These are phyloP conservation scores for Halichoeres trimaculatus DNA, from an alignment of 2,113 vertebrate genomes.

Conservation along the genomic window DNA sequence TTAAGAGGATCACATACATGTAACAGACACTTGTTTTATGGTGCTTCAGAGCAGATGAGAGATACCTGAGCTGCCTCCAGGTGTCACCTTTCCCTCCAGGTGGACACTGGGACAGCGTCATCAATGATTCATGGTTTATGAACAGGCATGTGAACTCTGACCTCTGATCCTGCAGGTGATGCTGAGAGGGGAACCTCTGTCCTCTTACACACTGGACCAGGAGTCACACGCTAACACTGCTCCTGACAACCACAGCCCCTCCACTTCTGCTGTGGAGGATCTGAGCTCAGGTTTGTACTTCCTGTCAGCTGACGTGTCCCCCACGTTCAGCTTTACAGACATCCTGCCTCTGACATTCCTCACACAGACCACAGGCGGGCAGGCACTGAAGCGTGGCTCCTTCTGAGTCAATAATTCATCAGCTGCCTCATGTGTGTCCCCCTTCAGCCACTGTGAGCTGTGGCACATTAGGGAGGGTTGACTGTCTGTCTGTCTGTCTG, in stretches of 20 bases:
- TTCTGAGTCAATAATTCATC: slow-evolving; percentile 26
- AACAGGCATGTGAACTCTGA: neutral
- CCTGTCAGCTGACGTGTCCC: neutral
- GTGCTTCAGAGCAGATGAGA: neutral
- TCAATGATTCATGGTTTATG: slow-evolving; percentile 3
- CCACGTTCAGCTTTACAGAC: neutral
- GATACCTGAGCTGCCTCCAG: neutral
- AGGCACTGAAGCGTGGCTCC: neutral
- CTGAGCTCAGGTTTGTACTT: slow-evolving; percentile 49
- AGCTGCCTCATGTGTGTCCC: neutral
- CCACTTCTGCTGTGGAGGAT: neutral
- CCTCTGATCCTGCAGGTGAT: slow-evolving; percentile 78
- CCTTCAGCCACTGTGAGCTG: slow-evolving; percentile 5
- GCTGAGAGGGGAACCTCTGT: slow-evolving; percentile 81
- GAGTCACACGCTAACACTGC: neutral
- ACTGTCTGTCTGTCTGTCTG: too few species aligned
- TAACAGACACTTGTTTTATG: slow-evolving; percentile 10
- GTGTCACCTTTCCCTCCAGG: slow-evolving; percentile 11
- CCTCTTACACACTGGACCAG: slow-evolving; percentile 64
- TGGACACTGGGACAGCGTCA: neutral
- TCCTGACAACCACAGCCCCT: neutral
- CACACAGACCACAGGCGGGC: neutral
- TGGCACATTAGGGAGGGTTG: neutral
- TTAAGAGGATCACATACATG: slow-evolving; percentile 10
- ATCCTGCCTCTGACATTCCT: slow-evolving; percentile 11